Percentiles rank a stretch among this genome's conserved stretches.
Conservation (phyloP, 2,113 vertebrate genomes). For the Illadopsis cleaveri region DNA sequence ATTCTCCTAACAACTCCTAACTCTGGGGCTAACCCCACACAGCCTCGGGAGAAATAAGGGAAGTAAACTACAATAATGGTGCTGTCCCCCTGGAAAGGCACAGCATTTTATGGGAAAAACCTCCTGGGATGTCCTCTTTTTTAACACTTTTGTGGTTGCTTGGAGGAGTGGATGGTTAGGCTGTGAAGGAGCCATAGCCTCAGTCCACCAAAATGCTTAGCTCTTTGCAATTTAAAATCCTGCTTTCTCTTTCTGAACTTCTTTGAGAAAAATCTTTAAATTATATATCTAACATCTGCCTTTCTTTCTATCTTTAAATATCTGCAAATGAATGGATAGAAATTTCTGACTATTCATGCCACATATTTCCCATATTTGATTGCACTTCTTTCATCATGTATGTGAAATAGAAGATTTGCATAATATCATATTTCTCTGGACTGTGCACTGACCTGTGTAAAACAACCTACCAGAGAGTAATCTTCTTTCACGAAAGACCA, state of each 20-base stretch:
- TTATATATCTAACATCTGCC: background rate
- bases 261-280: background rate
- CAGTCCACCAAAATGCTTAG: background rate
- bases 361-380: background rate
- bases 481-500: background rate
- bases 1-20: background rate
- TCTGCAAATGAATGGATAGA: background rate
- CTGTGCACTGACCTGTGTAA: background rate
- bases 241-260: background rate
- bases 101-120: background rate
- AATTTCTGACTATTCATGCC: background rate
- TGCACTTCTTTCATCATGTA: background rate
- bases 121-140: background rate
- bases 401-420: background rate
- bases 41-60: background rate
- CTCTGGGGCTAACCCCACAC: background rate
- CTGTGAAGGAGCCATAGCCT: background rate
- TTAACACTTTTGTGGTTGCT: background rate
- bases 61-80: background rate
- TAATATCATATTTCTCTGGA: background rate
- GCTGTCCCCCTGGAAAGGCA: background rate
- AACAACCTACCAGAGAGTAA: background rate
- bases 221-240: background rate
- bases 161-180: background rate
- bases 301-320: background rate